Evolutionary conservation across 2,797 vertebrate genomes (phyloP).

Genomic region (Eulemur coronatus): DNA sequence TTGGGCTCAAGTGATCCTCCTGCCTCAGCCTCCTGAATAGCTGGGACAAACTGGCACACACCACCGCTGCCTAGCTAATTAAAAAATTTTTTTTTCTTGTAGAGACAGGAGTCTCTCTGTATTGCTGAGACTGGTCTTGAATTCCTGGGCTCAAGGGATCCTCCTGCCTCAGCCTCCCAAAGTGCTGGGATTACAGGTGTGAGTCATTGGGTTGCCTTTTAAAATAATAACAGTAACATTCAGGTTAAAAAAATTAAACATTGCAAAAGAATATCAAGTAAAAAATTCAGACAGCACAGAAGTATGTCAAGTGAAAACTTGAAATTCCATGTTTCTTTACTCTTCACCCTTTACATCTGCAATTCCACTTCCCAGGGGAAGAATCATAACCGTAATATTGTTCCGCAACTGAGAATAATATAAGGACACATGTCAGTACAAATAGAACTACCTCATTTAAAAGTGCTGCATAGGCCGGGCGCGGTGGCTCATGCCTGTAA

Average conservation of each 20-base stretch:
- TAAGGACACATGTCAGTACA: background rate
- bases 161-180: background rate
- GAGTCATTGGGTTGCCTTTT: background rate
- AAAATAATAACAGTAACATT: background rate
- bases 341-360: background rate
- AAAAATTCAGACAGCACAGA: background rate
- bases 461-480: no score
- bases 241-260: background rate
- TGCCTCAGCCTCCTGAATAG: no score
- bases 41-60: no score
- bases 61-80: no score
- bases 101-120: no score
- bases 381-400: background rate
- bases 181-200: background rate
- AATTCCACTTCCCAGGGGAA: background rate
- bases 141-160: background rate
- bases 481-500: no score
- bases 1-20: no score
- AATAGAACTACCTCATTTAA: background rate
- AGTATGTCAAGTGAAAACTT: background rate
- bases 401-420: background rate
- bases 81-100: no score
- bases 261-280: background rate
- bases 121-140: background rate
- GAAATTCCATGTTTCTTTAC: background rate